A percentile compares a stretch with the other conserved stretches of the same genome.
Conservation (phyloP, 2,113 vertebrate species). For the Bufo gargarizans region DNA sequence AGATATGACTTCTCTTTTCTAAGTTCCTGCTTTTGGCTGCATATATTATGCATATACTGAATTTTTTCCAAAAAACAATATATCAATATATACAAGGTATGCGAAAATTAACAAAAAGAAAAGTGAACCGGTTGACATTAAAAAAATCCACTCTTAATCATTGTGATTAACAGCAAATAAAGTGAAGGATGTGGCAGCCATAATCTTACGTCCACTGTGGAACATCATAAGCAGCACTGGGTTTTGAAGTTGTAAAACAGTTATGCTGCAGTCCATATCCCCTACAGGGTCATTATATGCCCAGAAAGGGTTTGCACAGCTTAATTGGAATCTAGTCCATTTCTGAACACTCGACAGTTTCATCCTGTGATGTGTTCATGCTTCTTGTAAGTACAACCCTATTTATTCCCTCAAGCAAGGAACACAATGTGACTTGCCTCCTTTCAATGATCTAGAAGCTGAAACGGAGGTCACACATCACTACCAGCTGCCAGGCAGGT, state of each 20-base stretch:
- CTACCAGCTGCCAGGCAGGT: constrained; percentile 42
- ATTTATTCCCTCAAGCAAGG: constrained; percentile 57
- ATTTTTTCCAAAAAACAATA: too few species aligned
- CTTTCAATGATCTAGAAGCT: constrained; percentile 58
- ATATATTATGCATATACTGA: too few species aligned
- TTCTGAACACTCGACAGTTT: constrained; percentile 54
- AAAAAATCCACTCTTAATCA: not conserved
- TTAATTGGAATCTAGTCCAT: constrained; percentile 54
- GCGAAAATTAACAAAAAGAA: not conserved
- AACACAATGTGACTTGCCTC: constrained; percentile 57
- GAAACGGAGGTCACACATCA: constrained; percentile 51
- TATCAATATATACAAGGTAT: too few species aligned
- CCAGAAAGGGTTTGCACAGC: constrained; percentile 39
- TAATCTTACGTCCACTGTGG: not conserved
- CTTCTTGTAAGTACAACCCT: constrained; percentile 56
- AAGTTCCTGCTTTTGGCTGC: too few species aligned
- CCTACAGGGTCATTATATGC: constrained; percentile 36
- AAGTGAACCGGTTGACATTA: not conserved
- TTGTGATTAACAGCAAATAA: constrained; percentile 17
- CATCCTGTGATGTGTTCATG: constrained; percentile 47
- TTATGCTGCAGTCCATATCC: constrained; percentile 8
- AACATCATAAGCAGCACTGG: constrained; percentile 3
- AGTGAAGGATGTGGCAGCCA: not conserved
- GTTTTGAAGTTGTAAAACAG: not conserved
- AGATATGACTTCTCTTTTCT: too few species aligned